A percentile compares a stretch with the other conserved stretches of the same genome.
phyloP scores from a whole-genome alignment of 2,797 vertebrate species.

The Glyptemys insculpta region DNA sequence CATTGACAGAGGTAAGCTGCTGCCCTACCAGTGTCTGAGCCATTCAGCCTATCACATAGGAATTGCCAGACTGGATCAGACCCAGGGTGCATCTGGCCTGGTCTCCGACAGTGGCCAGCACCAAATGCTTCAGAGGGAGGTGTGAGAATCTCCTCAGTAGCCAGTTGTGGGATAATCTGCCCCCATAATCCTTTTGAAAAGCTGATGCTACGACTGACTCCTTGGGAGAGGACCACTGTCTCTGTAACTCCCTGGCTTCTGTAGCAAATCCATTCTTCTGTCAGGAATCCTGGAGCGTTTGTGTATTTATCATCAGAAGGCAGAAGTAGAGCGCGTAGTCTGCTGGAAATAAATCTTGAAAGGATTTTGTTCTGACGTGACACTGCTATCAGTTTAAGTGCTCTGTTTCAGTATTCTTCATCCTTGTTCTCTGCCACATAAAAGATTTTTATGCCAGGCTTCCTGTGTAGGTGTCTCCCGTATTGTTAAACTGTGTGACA shows the following conservation, averaged over 20 bases:
- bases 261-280: neutral
- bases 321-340: neutral
- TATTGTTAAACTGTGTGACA: conserved; percentile 34
- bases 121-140: neutral
- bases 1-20: no score
- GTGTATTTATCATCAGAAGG: neutral
- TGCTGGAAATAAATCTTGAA: neutral
- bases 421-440: conserved; percentile 26
- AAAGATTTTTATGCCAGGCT: conserved; percentile 29
- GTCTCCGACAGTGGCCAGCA: no score
- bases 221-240: no score
- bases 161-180: neutral
- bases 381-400: neutral
- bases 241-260: rapidly evolving
- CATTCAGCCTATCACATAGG: no score
- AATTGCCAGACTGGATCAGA: no score
- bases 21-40: no score
- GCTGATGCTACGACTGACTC: neutral
- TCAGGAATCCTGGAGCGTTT: neutral
- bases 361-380: neutral
- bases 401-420: conserved; percentile 19
- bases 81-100: no score
- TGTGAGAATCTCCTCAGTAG: neutral
- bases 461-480: conserved; percentile 20
- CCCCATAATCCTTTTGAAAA: neutral